Percentiles rank a stretch among this genome's conserved stretches.
Evolutionary conservation across 2,113 vertebrate genomes (phyloP).

Genomic region (Corvus moneduloides): DNA sequence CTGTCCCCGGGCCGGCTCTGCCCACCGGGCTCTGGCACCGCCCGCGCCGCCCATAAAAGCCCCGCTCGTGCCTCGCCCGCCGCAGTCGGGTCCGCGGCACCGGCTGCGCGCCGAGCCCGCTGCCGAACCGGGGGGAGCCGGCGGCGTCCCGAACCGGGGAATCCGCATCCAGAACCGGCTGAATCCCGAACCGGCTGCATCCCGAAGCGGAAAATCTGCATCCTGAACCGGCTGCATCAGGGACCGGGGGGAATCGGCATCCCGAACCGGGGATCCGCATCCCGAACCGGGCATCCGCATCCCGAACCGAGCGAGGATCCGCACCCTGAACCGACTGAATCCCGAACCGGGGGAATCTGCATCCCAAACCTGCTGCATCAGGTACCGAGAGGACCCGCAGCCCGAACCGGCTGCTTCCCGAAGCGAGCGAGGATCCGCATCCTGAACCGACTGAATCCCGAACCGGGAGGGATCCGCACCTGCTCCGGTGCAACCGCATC

Average conservation of each 20-base stretch:
- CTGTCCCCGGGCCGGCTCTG: background rate
- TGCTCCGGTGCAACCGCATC: background rate
- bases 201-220: no score
- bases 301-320: background rate
- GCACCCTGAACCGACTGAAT: background rate
- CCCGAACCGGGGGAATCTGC: background rate
- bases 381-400: no score
- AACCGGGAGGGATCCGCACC: background rate
- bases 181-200: background rate
- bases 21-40: background rate
- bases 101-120: background rate
- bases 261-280: no score
- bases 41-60: conserved; percentile 14
- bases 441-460: background rate
- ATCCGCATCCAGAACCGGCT: no score
- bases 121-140: background rate
- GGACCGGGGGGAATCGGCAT: background rate
- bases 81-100: background rate
- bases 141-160: background rate
- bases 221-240: background rate
- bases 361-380: no score
- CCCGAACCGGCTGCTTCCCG: no score
- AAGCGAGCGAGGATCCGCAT: background rate
- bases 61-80: background rate
- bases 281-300: no score